These are phyloP conservation scores for Xanthostigma xanthostigma DNA, from an alignment of 2,888 invertebrate genomes.

Conservation along the genomic window DNA sequence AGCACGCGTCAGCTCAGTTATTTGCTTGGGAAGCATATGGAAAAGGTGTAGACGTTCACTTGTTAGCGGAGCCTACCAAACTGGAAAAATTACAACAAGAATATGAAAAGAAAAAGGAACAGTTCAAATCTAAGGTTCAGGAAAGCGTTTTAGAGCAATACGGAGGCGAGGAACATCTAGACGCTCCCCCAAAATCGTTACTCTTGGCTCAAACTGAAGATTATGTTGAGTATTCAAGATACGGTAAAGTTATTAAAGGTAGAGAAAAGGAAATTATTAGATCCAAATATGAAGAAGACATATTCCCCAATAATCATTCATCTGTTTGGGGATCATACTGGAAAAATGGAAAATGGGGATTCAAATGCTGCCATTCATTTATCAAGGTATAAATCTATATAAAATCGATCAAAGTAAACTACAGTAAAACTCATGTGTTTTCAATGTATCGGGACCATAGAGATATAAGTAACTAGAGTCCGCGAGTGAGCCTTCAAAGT, in stretches of 20 bases:
- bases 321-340: constrained; percentile 95
- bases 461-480: too few relatives aligned
- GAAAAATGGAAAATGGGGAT: constrained; percentile 89
- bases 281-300: constrained; percentile 89
- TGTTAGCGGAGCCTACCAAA: constrained; percentile 96
- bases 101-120: constrained; percentile 78
- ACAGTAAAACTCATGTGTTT: too few relatives aligned
- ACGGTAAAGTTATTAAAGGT: constrained; percentile 75
- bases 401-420: background rate
- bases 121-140: constrained; percentile 74
- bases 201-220: constrained; percentile 89
- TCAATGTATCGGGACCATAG: too few relatives aligned
- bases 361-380: constrained; percentile 85
- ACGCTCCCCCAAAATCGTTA: constrained; percentile 77
- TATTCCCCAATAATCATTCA: constrained; percentile 82
- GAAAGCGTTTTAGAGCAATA: constrained; percentile 81
- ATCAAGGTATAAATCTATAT: constrained; percentile 41
- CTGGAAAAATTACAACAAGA: constrained; percentile 80
- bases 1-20: constrained; percentile 80
- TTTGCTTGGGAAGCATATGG: constrained; percentile 98
- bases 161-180: constrained; percentile 85
- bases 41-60: constrained; percentile 83
- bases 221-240: constrained; percentile 89
- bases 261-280: constrained; percentile 75
- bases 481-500: too few relatives aligned